These are phyloP conservation scores for Platycnemis pennipes DNA, from an alignment of 2,888 invertebrate species.

Conservation along the genomic window DNA sequence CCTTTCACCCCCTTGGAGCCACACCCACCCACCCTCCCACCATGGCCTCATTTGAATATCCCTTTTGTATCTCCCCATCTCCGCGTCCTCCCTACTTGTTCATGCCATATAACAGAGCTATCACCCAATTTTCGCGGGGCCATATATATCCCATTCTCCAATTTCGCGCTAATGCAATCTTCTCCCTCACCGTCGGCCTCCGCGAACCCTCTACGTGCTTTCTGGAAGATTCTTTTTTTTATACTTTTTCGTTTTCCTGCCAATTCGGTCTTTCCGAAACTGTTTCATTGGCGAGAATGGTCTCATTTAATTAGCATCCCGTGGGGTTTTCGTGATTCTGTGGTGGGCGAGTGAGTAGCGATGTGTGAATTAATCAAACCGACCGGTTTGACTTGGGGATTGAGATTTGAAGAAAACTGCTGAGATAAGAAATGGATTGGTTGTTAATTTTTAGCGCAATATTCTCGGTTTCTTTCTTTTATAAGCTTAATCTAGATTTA, in stretches of 20 bases:
- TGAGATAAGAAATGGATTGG: too few species aligned
- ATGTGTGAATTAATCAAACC: background rate
- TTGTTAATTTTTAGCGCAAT: too few species aligned
- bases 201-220: background rate
- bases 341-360: background rate
- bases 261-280: background rate
- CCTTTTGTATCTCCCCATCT: conserved; percentile 29
- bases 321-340: background rate
- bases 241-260: background rate
- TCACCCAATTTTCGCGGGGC: conserved; percentile 39
- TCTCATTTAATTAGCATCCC: background rate
- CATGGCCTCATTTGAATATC: conserved; percentile 53
- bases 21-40: background rate
- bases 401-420: too few species aligned
- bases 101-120: conserved; percentile 41
- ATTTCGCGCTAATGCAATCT: conserved; percentile 41
- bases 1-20: background rate
- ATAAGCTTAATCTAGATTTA: too few species aligned
- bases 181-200: background rate
- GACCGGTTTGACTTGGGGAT: too few species aligned
- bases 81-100: conserved; percentile 8
- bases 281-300: background rate
- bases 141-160: conserved; percentile 42
- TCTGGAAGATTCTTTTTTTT: background rate
- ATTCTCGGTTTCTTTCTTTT: too few species aligned